Evolutionary conservation across 1,140 invertebrate species (phyloP), one percentile per base, ranked within the genome.

Genomic region (Subanguina moxae): DNA sequence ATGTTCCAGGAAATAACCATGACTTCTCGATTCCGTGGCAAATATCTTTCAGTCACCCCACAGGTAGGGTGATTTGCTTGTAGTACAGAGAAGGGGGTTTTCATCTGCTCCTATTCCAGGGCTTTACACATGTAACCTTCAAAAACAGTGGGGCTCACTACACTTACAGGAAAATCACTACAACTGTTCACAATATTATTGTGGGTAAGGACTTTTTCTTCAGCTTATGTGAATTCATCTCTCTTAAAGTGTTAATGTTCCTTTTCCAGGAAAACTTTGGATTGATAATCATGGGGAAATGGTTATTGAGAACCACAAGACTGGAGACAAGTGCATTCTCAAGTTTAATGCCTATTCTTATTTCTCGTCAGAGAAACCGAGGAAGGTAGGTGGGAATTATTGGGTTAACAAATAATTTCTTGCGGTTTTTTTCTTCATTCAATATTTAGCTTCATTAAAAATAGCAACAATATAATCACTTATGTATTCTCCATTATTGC

Each of bases 211-310:
- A 38, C 3, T 11, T 38, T 5, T 38, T 38, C 11, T 5, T 38
- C 3, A 3, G 32, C 3, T 38, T 38, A 3, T 5, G 32, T 5
- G 11, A 38, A 5, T 5, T 38, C 11, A 38, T 38, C 11, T 3
- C 32, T 38, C n/a, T n/a, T n/a, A n/a, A n/a, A n/a, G 32, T 38
- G 11, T 5, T 11, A 38, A 5, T 38, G 3, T 5, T 38, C 32
- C 11, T 11, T 38, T 38, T 11, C 3, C 32, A 38, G 96, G 96
- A 62, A 94, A 93, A 85, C 87, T 99, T 67, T 99, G 96, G 96
- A 92, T 99, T 17, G 96, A 98, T 86, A 93, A 98, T 83, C 92
- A 95, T 82, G 96, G 95, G 38, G 94, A 98, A 82, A 97, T 96
- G 92, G 93, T 96, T 81, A 97, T 98, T 70, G 87, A 88, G 38